These are phyloP conservation scores for Tragelaphus scriptus DNA, from an alignment of 2,113 vertebrate species.

Conservation along the genomic window DNA sequence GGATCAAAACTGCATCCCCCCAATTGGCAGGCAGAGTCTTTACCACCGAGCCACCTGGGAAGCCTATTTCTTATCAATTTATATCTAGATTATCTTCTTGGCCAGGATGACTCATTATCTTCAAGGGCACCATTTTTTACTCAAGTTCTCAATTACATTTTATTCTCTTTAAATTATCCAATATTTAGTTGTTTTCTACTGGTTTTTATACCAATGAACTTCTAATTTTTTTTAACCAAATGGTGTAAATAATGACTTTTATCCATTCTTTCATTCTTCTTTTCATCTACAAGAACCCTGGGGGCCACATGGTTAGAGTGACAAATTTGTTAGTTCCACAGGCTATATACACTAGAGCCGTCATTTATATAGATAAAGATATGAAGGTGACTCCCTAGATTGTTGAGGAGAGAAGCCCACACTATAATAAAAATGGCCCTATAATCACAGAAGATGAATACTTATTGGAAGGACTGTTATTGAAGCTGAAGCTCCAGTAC, in stretches of 20 bases:
- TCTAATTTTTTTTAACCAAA: not conserved
- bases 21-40: not conserved
- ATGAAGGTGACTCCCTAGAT: not conserved
- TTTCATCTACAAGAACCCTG: not conserved
- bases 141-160: not conserved
- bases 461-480: not conserved
- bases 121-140: not conserved
- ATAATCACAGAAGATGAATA: not conserved
- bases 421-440: not conserved
- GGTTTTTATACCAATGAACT: not conserved
- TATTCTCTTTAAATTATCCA: not conserved
- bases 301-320: not conserved
- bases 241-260: not conserved
- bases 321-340: not conserved
- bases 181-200: not conserved
- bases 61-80: not conserved
- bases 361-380: not conserved
- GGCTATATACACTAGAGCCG: not conserved
- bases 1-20: not conserved
- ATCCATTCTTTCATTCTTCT: not conserved
- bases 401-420: not conserved
- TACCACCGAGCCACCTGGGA: not conserved
- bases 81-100: not conserved
- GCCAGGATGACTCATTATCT: not conserved
- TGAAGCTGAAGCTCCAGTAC: not conserved